Base-by-base conservation (phyloP, 2,888 invertebrate species). In the Himalopsyche japonica region DNA sequence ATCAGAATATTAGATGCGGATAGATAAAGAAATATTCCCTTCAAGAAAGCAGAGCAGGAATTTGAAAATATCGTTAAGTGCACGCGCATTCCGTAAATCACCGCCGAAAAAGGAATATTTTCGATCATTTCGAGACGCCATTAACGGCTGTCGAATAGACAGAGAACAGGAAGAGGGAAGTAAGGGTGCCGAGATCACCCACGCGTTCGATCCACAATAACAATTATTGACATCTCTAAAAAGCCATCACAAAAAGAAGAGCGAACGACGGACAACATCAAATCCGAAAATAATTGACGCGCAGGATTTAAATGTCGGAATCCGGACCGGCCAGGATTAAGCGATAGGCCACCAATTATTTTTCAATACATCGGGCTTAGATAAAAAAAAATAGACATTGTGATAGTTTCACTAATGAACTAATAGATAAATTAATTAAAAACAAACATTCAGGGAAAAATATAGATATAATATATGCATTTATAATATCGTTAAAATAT, bases 241-340 rank as follows among this genome's bases (percentile, higher is more conserved):
- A 57, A 57, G 24, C 57, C 12, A 79, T 37, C 24, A 7, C n/a
- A 37, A 15, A 79, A 70, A 32, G 70, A 27, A 78, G 43, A 24
- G 47, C 64, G 48, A 49, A 64, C 30, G 27, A 79, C 49, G 43
- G 24, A 47, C 20, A 76, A 82, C 79, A 83, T 83, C 83, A 83
- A 80, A 81, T 84, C 84, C 48, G 81, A 82, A 84, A 81, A 84
- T 84, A 82, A 84, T 84, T 82, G 84, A 84, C 81, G 79, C 47
- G 49, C 32, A 37, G 82, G 80, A 80, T 76, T 70, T 83, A 80
- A 79, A 24, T n/a, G 20, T 57, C 49, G 49, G 6, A n/a, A 57
- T 43, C 43, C 43, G 43, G 15, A 15, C 43, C 43, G 6, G 15
- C 15, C 43, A 43, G 43, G 43, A 43, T 43, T 43, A 43, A 12